Base-by-base conservation (phyloP, 2,113 vertebrate species). In the Ciconia boyciana region DNA sequence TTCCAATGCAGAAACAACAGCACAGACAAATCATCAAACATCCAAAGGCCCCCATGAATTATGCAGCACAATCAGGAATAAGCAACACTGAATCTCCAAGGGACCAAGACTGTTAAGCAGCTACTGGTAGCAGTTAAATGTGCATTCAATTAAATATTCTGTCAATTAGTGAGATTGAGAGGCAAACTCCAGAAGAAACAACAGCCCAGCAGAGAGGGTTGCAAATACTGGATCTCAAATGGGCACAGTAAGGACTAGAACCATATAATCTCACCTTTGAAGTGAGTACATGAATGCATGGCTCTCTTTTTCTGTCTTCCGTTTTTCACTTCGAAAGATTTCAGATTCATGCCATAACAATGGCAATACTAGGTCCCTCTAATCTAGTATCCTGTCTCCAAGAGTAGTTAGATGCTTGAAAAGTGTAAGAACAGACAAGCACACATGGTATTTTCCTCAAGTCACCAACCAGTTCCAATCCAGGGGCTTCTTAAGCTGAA, bases 121-220 rank as follows among this genome's bases (percentile, higher is more conserved):
- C 25, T 79, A 34, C 8, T 46, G 29, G 41, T 28, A 74, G 43
- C 39, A 43, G 34, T 20, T 80, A 77, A 48, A 72, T 16, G 20
- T 39, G 20, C 39, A 65, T 60, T 72, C 41, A 80, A n/a, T n/a
- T 36, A 72, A 91, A 80, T 61, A 69, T 18, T 76, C 68, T 81
- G 54, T 34, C 49, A 65, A 1, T 57, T 15, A 76, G 41, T 43
- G 64, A 80, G 48, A 89, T 0, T 69, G 21, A 86, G 16, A 54
- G 26, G 34, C 26, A 89, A 94, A 83, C 52, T 86, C 29, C 62
- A 83, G 68, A 89, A 86, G 44, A 86, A 92, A 80, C 16, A 78
- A 52, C 2, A 76, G 75, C 3, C 32, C 29, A 85, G 28, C 16
- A 86, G 31, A 72, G 32, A 75, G 26, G 29, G 29, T 0, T 52